These are phyloP conservation scores for Matsumurasca onukii DNA, from an alignment of 1,140 invertebrate genomes.

Conservation along the genomic window DNA sequence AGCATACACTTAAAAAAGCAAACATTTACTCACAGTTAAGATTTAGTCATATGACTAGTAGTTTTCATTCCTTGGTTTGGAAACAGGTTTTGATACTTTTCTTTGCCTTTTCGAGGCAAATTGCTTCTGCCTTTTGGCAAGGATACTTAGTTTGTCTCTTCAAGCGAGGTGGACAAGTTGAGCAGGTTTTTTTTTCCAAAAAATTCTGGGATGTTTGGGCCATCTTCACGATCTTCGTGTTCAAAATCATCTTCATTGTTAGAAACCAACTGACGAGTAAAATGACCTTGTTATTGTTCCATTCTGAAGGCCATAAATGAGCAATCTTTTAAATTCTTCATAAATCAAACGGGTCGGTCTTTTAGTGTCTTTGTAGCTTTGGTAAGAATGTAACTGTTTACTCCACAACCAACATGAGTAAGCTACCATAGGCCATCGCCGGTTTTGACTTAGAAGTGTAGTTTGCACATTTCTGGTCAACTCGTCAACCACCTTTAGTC, in stretches of 20 bases:
- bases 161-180: neutral
- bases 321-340: conserved; percentile 1
- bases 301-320: neutral
- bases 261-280: neutral
- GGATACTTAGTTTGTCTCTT: neutral
- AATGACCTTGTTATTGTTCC: neutral
- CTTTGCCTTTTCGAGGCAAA: conserved; percentile 6
- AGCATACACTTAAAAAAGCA: neutral
- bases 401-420: conserved; percentile 1
- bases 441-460: neutral
- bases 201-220: conserved; percentile 7
- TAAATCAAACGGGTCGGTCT: neutral
- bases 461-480: conserved; percentile 20
- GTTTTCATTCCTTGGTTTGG: neutral
- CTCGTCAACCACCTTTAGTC: conserved; percentile 22
- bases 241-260: neutral
- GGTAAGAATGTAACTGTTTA: conserved; percentile 15
- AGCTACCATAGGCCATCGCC: conserved; percentile 2
- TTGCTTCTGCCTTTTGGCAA: neutral
- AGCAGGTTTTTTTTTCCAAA: conserved; percentile 8
- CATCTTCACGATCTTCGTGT: conserved; percentile 1
- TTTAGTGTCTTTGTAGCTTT: neutral
- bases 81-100: neutral
- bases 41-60: neutral
- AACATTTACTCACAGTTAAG: neutral